These are phyloP conservation scores for Protobothrops flavoviridis DNA, from an alignment of 2,113 vertebrate species.

Conservation along the genomic window DNA sequence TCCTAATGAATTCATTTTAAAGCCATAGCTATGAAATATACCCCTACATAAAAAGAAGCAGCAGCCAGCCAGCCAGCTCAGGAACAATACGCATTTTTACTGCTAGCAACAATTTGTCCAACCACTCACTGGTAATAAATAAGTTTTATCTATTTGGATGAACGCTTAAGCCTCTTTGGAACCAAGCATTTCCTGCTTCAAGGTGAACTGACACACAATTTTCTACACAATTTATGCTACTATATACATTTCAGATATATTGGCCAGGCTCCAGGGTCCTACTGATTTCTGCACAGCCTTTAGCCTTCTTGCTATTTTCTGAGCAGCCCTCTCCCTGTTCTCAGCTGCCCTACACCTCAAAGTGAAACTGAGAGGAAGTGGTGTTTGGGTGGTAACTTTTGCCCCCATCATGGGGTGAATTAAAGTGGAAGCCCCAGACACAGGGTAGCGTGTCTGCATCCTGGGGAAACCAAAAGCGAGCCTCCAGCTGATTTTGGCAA, in stretches of 20 bases:
- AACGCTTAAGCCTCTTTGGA: constrained; percentile 54
- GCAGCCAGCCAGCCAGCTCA: constrained; percentile 28
- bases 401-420: background rate
- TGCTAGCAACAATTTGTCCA: constrained; percentile 61
- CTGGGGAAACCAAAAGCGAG: background rate
- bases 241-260: background rate
- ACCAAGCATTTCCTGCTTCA: constrained; percentile 46
- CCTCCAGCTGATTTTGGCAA: background rate
- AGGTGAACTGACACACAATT: constrained; percentile 45
- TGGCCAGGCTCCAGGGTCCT: background rate
- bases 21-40: constrained; percentile 49
- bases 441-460: background rate
- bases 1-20: constrained; percentile 40
- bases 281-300: constrained; percentile 3
- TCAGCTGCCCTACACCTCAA: background rate
- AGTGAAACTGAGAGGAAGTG: background rate
- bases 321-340: background rate
- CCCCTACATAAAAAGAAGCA: constrained; percentile 44
- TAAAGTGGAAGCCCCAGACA: background rate
- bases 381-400: background rate
- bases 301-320: background rate
- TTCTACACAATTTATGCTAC: constrained; percentile 47
- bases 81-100: constrained; percentile 56
- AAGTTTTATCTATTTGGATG: constrained; percentile 61
- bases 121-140: constrained; percentile 55